Conservation (phyloP, 2,797 vertebrate species). For the Rhabdomys pumilio region DNA sequence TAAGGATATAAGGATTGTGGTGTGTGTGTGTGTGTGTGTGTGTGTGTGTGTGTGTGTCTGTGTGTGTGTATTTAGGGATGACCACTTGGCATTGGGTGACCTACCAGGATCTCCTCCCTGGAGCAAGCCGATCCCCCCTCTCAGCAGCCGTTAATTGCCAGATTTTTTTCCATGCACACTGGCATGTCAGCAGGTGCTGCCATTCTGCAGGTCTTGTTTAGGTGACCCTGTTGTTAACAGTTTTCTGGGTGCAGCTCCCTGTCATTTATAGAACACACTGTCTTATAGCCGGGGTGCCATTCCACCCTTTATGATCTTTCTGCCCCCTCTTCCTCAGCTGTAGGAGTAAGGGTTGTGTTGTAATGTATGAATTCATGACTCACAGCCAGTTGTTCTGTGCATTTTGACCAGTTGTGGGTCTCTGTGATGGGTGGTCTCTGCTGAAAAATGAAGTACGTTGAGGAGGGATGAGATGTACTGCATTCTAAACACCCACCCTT, state of each 20-base stretch:
- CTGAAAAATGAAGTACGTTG: background rate
- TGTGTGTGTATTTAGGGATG: no score
- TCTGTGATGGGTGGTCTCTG: background rate
- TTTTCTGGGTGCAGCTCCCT: no score
- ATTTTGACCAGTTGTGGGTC: background rate
- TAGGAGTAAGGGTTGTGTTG: background rate
- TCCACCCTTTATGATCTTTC: background rate
- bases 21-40: no score
- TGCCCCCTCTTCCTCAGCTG: background rate
- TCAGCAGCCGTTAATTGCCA: background rate
- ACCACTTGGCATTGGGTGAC: background rate
- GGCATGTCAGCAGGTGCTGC: background rate
- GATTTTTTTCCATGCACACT: background rate
- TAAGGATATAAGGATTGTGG: no score
- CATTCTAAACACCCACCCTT: background rate
- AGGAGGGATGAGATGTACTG: no score
- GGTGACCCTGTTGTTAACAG: background rate
- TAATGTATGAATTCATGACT: background rate
- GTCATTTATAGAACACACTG: background rate
- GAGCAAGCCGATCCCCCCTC: background rate
- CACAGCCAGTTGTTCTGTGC: background rate
- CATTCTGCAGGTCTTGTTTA: background rate
- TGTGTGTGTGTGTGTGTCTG: no score
- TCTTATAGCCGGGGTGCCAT: background rate
- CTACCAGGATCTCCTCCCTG: background rate